Evolutionary conservation across 2,113 vertebrate species (phyloP).

Genomic region (Lepisosteus oculatus): DNA sequence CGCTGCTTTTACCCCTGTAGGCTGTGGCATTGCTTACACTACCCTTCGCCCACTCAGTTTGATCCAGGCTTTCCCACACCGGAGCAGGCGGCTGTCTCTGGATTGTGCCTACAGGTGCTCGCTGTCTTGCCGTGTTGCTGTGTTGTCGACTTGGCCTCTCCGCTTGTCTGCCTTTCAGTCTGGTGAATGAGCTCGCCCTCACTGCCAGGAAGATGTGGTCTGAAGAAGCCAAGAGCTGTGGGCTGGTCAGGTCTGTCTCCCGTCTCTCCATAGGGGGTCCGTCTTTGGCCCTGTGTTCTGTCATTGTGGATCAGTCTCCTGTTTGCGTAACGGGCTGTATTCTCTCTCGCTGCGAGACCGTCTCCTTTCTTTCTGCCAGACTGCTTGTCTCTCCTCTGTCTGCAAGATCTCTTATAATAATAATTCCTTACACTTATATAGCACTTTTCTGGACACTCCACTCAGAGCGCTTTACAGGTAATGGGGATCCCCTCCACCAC

Average conservation of each 20-base stretch:
- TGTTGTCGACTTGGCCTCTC: background rate
- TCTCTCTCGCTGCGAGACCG: background rate
- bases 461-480: too few relatives aligned
- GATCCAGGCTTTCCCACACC: too few relatives aligned
- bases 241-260: slow-evolving; percentile 76
- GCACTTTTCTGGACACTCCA: too few relatives aligned
- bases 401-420: too few relatives aligned
- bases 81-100: background rate
- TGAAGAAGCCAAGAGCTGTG: slow-evolving; percentile 77
- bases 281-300: background rate
- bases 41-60: background rate
- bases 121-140: background rate
- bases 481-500: too few relatives aligned
- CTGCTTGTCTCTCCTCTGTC: too few relatives aligned
- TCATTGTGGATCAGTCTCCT: too few relatives aligned
- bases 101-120: background rate
- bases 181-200: slow-evolving; percentile 83
- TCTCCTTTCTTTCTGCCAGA: background rate
- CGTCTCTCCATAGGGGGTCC: too few relatives aligned
- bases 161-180: slow-evolving; percentile 48
- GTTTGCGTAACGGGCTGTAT: background rate
- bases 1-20: background rate
- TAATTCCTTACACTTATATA: too few relatives aligned
- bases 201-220: slow-evolving; percentile 81
- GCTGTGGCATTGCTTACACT: background rate